Evolutionary conservation across 2,888 invertebrate genomes (phyloP).

Genomic region (Agrypnus murinus): DNA sequence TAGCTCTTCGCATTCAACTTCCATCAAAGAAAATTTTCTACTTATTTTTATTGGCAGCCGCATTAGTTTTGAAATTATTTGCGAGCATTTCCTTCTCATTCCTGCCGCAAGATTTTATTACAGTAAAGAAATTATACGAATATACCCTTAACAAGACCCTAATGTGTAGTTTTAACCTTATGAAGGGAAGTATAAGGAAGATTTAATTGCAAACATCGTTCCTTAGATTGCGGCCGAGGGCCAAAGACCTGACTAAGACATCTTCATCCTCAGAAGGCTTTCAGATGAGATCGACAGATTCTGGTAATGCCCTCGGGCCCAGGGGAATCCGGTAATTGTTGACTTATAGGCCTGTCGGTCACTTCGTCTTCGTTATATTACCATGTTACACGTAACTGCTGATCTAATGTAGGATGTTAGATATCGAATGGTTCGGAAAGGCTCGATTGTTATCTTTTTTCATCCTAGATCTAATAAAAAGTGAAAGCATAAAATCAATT

Average conservation of each 20-base stretch:
- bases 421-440: slow-evolving; percentile 35
- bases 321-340: slow-evolving; percentile 69
- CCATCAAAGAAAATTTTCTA: too few species aligned
- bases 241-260: slow-evolving; percentile 66
- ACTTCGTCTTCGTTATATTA: slow-evolving; percentile 62
- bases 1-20: too few species aligned
- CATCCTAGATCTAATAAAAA: neutral
- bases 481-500: too few species aligned
- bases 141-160: slow-evolving; percentile 10
- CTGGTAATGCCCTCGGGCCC: slow-evolving; percentile 56
- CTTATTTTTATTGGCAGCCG: too few species aligned
- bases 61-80: too few species aligned
- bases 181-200: slow-evolving; percentile 40
- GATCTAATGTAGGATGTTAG: slow-evolving; percentile 47
- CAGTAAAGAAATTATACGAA: neutral
- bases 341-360: slow-evolving; percentile 69
- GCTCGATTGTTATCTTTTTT: slow-evolving; percentile 22
- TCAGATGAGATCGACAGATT: slow-evolving; percentile 57
- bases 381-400: slow-evolving; percentile 52
- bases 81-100: too few species aligned
- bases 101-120: neutral
- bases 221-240: slow-evolving; percentile 67
- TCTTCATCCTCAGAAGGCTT: slow-evolving; percentile 59
- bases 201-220: slow-evolving; percentile 68
- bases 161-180: slow-evolving; percentile 27